A percentile compares a stretch with the other conserved stretches of the same genome.
phyloP scores from a whole-genome alignment of 2,888 invertebrate species.

The Hydropsyche betteni region DNA sequence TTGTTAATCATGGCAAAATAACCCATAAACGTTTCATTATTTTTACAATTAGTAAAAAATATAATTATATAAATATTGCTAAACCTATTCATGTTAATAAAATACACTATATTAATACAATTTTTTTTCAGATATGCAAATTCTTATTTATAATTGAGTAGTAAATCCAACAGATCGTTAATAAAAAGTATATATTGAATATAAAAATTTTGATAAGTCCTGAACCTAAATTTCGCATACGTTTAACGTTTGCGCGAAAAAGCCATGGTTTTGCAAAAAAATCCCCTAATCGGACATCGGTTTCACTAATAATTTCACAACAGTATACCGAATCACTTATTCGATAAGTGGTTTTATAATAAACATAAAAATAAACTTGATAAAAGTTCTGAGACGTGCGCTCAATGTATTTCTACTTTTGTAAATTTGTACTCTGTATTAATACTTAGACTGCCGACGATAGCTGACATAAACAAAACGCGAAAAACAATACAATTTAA shows the following conservation, averaged over 20 bases:
- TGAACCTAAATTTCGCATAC: not conserved
- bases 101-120: constrained; percentile 1
- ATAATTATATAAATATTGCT: constrained; percentile 12
- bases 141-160: not conserved
- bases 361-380: constrained; percentile 10
- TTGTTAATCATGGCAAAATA: constrained; percentile 29
- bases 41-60: constrained; percentile 26
- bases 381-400: not conserved
- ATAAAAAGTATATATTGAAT: not conserved
- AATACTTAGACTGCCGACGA: constrained; percentile 29
- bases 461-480: not conserved
- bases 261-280: too few relatives aligned
- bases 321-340: too few relatives aligned
- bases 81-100: not conserved
- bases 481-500: not conserved
- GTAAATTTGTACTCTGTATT: constrained; percentile 22
- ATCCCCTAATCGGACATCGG: too few relatives aligned
- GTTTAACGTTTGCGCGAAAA: not conserved
- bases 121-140: not conserved
- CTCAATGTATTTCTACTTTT: constrained; percentile 21
- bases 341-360: not conserved
- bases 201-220: too few relatives aligned
- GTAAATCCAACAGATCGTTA: not conserved
- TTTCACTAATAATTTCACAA: too few relatives aligned
- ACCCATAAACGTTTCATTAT: not conserved